Conservation (phyloP, 2,888 invertebrate genomes). For the Dimorphilus gyrociliatus region DNA sequence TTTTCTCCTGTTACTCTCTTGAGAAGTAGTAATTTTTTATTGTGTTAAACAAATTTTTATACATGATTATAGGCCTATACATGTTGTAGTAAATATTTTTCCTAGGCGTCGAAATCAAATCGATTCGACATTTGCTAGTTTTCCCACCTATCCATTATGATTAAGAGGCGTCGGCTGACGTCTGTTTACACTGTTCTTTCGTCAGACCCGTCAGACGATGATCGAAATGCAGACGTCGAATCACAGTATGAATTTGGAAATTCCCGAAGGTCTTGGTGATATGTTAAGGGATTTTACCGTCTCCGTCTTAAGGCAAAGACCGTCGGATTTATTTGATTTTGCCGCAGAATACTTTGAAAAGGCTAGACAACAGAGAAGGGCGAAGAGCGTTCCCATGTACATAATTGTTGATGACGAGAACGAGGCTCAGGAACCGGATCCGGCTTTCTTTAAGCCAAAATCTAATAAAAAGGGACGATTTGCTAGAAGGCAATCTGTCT, state of each 20-base stretch:
- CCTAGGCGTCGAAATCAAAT: too few species aligned
- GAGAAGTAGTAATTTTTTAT: conserved; percentile 1
- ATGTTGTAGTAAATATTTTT: too few species aligned
- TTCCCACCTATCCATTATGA: background rate
- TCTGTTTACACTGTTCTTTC: background rate
- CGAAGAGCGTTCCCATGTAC: conserved; percentile 33
- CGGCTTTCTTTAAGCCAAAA: conserved; percentile 25
- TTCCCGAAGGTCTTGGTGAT: conserved; percentile 35
- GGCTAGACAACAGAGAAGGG: conserved; percentile 21
- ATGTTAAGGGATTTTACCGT: conserved; percentile 35
- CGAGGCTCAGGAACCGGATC: conserved; percentile 31
- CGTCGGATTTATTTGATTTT: conserved; percentile 29
- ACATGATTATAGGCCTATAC: background rate
- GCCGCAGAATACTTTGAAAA: conserved; percentile 34
- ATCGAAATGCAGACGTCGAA: background rate
- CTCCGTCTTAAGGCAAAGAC: conserved; percentile 31
- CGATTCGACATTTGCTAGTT: too few species aligned
- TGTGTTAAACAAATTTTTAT: conserved; percentile 1
- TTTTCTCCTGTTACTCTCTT: conserved; percentile 5
- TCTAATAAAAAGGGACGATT: conserved; percentile 19
- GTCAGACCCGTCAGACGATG: background rate
- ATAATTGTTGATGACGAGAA: conserved; percentile 34
- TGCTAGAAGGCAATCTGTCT: conserved; percentile 34
- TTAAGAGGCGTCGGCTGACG: background rate
- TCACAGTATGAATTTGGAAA: conserved; percentile 27